Evolutionary conservation across 2,113 vertebrate genomes (phyloP), one percentile per base, ranked within the genome.

Genomic region (Heliornis fulica): DNA sequence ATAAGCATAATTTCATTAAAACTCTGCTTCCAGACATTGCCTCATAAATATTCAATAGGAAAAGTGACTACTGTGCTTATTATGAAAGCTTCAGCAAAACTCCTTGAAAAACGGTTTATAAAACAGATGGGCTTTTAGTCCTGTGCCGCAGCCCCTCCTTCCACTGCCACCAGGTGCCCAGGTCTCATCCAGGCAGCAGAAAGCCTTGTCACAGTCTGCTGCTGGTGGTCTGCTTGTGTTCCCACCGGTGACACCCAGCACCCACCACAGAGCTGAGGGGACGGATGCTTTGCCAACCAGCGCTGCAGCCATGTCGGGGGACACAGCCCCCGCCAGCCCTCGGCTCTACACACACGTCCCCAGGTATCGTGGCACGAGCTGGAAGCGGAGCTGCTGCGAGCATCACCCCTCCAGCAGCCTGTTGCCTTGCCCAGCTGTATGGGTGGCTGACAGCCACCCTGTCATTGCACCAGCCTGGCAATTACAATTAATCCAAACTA

Each of bases 1-100:
- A 94, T 78, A 90, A 72, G 68, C 45, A 28, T 63, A 78, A 89
- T 85, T 95, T 93, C 90, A 96, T 68, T 90, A 85, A 86, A 92
- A 80, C 54, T 59, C 87, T 69, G 61, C 94, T 95, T 96, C 95
- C 69, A 89, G 84, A 94, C 88, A 71, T 18, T 22, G 23, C 34
- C 60, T 97, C 87, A 94, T 83, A 88, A 93, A 94, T 90, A 90
- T 83, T 79, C 77, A 88, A 34, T 13, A 74, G 77, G 68, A 84
- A 87, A 43, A 65, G 56, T 7, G 25, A 64, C 43, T 48, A 3
- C 28, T 36, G 10, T 38, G 34, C 51, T 83, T 71, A 63, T 61
- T 51, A 59, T 18, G 48, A 79, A 60, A 94, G 43, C 38, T 70
- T 64, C 43, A 88, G 65, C 15, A 51, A 41, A 76, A 51, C 32